Evolutionary conservation across 2,797 vertebrate genomes (phyloP), one percentile per base, ranked within the genome.

Genomic region (Chlorospingus flavigularis): DNA sequence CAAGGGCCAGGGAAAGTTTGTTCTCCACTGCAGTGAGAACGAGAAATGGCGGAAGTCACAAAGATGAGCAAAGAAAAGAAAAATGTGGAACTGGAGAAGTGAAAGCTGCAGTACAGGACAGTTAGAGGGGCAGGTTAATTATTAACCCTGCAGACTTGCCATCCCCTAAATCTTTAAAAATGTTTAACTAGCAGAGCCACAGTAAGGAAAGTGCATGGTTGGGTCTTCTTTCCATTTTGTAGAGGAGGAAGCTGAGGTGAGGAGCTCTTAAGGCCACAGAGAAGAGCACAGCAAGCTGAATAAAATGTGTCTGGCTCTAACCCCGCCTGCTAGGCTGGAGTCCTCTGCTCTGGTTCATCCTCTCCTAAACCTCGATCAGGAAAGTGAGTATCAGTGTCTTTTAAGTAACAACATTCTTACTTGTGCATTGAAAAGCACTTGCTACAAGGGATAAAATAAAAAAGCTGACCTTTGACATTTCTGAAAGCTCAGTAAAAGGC

Each of bases 151-250:
- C 55, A 51, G 24, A 75, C 66, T 75, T 75, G 48, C 60, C 58
- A 79, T 86, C 76, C 62, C 67, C 62, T 81, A 33, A 68, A 78
- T 75, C 68, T 88, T 95, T 88, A 86, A 94, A 96, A 96, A 96
- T 94, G 55, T 96, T 96, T 96, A 96, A 95, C 95, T 70, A 91
- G 76, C 48, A 91, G 65, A 81, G 67, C 35, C 60, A 62, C 43
- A 39, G 72, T 31, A 74, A 95, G 70, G 33, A 21, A 73, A 72
- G 39, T 43, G 37, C 0, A 0, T 8, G 33, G 51, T 12, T 63
- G 60, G 60, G 24, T 33, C 76, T 35, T 88, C 76, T 70, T 55
- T 66, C 51, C 62, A 70, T 62, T 63, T 14, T 60, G 35, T 55
- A 40, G 24, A 70, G 51, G 31, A 81, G 28, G 55, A 88, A 88